Evolutionary conservation across 1,140 invertebrate species (phyloP).

Genomic region (Mylabris phalerata): DNA sequence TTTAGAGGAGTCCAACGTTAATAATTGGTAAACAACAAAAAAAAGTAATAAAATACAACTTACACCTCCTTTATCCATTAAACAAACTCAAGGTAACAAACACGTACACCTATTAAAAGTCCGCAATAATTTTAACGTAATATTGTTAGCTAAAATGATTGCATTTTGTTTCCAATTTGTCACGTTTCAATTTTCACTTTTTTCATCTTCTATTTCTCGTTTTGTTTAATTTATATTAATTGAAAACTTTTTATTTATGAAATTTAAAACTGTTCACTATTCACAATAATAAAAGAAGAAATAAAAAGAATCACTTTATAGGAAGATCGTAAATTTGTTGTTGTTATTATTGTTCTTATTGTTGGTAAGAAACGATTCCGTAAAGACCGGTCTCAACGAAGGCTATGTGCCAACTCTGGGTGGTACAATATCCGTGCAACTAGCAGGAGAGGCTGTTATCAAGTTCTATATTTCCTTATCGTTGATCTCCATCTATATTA

Average conservation of each 20-base stretch:
- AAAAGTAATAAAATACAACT: neutral
- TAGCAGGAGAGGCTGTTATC: slow-evolving; percentile 17
- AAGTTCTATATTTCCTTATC: slow-evolving; percentile 20
- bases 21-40: too few relatives aligned
- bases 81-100: slow-evolving; percentile 3
- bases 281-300: too few relatives aligned
- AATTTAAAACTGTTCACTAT: too few relatives aligned
- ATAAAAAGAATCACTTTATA: too few relatives aligned
- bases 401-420: slow-evolving; percentile 17
- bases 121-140: slow-evolving; percentile 2
- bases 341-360: too few relatives aligned
- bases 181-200: slow-evolving; percentile 5
- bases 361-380: slow-evolving; percentile 1
- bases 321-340: too few relatives aligned
- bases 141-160: neutral
- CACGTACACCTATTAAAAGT: slow-evolving; percentile 3
- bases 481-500: slow-evolving; percentile 18
- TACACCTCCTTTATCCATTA: slow-evolving; percentile 10
- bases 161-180: neutral
- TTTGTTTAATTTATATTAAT: too few relatives aligned
- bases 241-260: too few relatives aligned
- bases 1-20: too few relatives aligned
- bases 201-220: too few relatives aligned
- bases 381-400: slow-evolving; percentile 7
- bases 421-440: slow-evolving; percentile 12